These are phyloP conservation scores for Melinaea menophilus DNA, from an alignment of 2,888 invertebrate species.

Conservation along the genomic window DNA sequence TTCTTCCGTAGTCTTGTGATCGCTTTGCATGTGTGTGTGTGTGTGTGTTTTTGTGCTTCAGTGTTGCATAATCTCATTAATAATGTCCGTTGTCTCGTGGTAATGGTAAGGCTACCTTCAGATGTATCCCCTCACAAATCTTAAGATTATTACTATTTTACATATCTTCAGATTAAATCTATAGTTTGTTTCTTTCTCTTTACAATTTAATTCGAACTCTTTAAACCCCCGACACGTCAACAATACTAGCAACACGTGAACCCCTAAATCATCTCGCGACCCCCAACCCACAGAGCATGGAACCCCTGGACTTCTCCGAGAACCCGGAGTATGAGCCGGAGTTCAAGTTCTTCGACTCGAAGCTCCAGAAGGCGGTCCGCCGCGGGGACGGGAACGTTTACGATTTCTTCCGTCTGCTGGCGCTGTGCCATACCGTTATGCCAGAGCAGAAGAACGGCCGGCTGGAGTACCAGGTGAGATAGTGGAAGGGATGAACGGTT, in stretches of 20 bases:
- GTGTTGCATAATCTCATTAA: neutral
- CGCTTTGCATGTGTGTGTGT: conserved; percentile 4
- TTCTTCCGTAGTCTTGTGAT: neutral
- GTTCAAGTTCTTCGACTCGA: conserved; percentile 95
- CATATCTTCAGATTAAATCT: no score
- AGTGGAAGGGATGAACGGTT: conserved; percentile 29
- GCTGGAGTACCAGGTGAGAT: conserved; percentile 83
- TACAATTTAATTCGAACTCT: no score
- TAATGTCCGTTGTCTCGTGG: conserved; percentile 1
- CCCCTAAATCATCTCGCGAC: no score
- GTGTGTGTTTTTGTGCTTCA: neutral
- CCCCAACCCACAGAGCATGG: conserved; percentile 78
- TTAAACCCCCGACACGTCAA: no score
- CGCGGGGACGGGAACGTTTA: conserved; percentile 85
- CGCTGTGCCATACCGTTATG: conserved; percentile 99
- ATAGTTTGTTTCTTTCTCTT: no score
- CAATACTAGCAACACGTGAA: no score
- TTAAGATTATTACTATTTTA: neutral
- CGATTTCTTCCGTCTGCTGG: conserved; percentile 93
- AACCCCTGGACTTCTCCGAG: conserved; percentile 94
- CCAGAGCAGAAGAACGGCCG: conserved; percentile 91
- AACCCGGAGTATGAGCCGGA: conserved; percentile 94
- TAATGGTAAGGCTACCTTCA: neutral
- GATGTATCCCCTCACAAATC: neutral
- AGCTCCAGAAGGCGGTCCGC: conserved; percentile 89